A percentile compares a stretch with the other conserved stretches of the same genome.
phyloP scores from a whole-genome alignment of 2,797 vertebrate genomes.

The Octomys mimax region DNA sequence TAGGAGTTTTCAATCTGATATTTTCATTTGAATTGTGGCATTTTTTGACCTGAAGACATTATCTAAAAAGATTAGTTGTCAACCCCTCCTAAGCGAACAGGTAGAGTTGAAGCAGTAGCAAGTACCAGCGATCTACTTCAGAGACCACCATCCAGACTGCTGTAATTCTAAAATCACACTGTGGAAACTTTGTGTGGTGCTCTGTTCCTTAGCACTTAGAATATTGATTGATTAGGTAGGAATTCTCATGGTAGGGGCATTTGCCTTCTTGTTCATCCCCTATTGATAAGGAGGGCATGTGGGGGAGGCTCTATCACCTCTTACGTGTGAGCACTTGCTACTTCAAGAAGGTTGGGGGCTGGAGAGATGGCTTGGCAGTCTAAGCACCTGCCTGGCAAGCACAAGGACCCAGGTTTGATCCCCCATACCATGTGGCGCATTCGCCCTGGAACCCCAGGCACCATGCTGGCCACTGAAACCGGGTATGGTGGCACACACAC shows the following conservation, averaged over 20 bases:
- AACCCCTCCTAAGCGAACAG: not conserved
- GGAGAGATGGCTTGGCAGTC: too few species aligned
- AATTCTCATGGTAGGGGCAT: not conserved
- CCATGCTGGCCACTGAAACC: too few species aligned
- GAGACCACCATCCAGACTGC: not conserved
- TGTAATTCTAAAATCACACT: not conserved
- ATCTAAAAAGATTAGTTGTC: not conserved
- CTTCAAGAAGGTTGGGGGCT: too few species aligned
- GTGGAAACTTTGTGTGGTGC: not conserved
- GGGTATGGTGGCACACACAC: too few species aligned
- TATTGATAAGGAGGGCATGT: not conserved
- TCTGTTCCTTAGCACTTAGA: not conserved
- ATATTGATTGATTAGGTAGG: not conserved
- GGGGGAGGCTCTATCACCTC: not conserved
- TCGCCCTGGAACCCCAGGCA: too few species aligned
- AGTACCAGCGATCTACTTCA: not conserved
- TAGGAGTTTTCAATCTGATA: not conserved
- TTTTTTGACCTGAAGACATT: not conserved
- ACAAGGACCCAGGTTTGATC: too few species aligned
- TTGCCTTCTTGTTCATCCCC: not conserved
- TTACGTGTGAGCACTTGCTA: not conserved
- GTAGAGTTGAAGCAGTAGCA: not conserved
- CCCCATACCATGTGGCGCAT: too few species aligned
- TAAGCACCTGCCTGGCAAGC: too few species aligned
- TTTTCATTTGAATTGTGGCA: not conserved